These are phyloP conservation scores for Acanthopagrus latus DNA, from an alignment of 2,797 vertebrate species.

Conservation along the genomic window DNA sequence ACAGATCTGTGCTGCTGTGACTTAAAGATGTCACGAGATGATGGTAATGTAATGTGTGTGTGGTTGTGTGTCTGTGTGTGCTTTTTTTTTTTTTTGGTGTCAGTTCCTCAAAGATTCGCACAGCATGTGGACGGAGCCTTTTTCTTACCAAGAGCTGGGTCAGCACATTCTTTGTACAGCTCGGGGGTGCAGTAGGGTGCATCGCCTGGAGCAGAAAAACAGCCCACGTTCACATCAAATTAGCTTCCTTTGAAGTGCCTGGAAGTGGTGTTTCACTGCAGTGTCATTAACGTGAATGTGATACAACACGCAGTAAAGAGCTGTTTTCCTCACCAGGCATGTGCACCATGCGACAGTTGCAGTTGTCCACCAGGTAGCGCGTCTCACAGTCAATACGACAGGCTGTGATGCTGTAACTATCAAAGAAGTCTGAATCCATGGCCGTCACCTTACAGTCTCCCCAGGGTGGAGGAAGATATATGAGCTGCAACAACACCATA, in stretches of 20 bases:
- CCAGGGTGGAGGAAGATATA: conserved; percentile 97
- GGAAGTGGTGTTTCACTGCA: conserved; percentile 1
- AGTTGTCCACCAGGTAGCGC: conserved; percentile 98
- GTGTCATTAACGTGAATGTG: conserved; percentile 15
- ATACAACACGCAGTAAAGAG: not conserved
- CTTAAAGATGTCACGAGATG: conserved; percentile 7
- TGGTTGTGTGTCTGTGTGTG: not conserved
- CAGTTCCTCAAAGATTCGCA: conserved; percentile 40
- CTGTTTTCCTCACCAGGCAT: conserved; percentile 91
- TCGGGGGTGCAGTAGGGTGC: conserved; percentile 97
- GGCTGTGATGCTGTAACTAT: conserved; percentile 96
- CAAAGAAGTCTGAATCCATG: conserved; percentile 95
- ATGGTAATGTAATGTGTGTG: conserved; percentile 1
- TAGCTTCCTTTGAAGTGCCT: conserved; percentile 1
- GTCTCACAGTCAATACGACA: conserved; percentile 99
- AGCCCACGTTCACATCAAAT: conserved; percentile 43
- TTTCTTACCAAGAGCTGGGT: conserved; percentile 94
- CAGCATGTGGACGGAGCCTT: conserved; percentile 24
- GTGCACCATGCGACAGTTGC: conserved; percentile 99
- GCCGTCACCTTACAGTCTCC: conserved; percentile 94
- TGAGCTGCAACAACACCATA: conserved; percentile 86
- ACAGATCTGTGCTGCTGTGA: conserved; percentile 18
- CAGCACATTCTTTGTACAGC: conserved; percentile 98
- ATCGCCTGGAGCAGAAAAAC: conserved; percentile 87
- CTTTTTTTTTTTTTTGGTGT: conserved; percentile 15